Evolutionary conservation across 1,140 invertebrate species (phyloP).

Genomic region (Aphidius ervi): DNA sequence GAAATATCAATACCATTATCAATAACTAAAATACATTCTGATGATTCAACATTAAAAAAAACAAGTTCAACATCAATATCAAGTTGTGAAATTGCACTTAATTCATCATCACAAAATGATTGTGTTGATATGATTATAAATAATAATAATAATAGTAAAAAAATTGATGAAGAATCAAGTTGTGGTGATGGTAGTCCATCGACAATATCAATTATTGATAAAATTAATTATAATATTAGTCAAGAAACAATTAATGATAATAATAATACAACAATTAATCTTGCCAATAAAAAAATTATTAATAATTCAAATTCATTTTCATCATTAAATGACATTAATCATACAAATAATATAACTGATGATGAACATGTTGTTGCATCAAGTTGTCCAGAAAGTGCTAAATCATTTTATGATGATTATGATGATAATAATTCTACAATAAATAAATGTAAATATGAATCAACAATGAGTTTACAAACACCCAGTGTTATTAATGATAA

Average conservation of each 20-base stretch:
- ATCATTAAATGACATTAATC: conserved; percentile 17
- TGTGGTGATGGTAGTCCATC: conserved; percentile 15
- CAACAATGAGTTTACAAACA: conserved; percentile 18
- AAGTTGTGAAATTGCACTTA: conserved; percentile 52
- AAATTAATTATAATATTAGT: conserved; percentile 18
- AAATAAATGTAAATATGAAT: conserved; percentile 13
- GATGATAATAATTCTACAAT: conserved; percentile 2
- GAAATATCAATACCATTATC: conserved; percentile 49
- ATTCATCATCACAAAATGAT: conserved; percentile 37
- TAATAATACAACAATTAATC: conserved; percentile 1
- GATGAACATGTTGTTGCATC: conserved; percentile 7
- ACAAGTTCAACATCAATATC: conserved; percentile 51
- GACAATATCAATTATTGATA: conserved; percentile 4
- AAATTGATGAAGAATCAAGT: conserved; percentile 9
- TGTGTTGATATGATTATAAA: conserved; percentile 30
- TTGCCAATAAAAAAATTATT: conserved; percentile 12
- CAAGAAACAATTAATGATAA: conserved; percentile 22
- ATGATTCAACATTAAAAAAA: conserved; percentile 35
- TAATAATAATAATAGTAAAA: conserved; percentile 35
- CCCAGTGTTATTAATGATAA: conserved; percentile 7
- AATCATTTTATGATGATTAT: conserved; percentile 17
- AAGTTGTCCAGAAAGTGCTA: conserved; percentile 18
- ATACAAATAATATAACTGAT: conserved; percentile 1
- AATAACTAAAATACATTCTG: conserved; percentile 39
- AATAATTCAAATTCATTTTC: conserved; percentile 16